phyloP scores from a whole-genome alignment of 2,797 vertebrate genomes.

The Rousettus madagascariensis region DNA sequence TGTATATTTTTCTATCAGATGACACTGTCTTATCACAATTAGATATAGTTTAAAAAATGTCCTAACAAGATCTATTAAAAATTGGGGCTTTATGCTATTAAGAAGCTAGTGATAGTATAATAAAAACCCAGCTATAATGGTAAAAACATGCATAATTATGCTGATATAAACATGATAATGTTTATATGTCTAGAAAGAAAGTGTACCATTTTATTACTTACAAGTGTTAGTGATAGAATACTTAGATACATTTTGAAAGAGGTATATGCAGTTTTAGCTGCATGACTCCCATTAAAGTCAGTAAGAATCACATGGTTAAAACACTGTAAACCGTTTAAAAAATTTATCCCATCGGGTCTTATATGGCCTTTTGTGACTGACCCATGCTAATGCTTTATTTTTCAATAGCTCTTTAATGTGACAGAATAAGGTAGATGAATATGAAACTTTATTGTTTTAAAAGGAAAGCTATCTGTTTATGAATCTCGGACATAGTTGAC shows the following conservation, averaged over 20 bases:
- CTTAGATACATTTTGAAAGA: slow-evolving; percentile 79
- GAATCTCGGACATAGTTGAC: slow-evolving; percentile 58
- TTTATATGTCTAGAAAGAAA: slow-evolving; percentile 80
- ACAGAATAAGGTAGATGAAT: slow-evolving; percentile 41
- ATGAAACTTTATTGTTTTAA: slow-evolving; percentile 32
- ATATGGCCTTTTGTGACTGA: slow-evolving; percentile 66
- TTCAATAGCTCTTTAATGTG: slow-evolving; percentile 57
- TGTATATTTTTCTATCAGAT: not conserved
- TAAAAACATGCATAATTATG: slow-evolving; percentile 78
- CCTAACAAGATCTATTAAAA: not conserved
- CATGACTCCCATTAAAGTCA: slow-evolving; percentile 81
- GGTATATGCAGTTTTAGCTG: slow-evolving; percentile 73
- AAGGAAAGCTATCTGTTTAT: slow-evolving; percentile 6
- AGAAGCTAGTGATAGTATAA: slow-evolving; percentile 77
- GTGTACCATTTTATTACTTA: slow-evolving; percentile 79
- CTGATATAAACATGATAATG: slow-evolving; percentile 79
- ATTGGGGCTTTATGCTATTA: slow-evolving; percentile 70
- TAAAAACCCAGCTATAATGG: slow-evolving; percentile 77
- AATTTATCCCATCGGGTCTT: slow-evolving; percentile 68
- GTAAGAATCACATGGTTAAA: slow-evolving; percentile 77
- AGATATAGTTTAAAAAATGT: not conserved
- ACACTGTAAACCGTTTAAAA: slow-evolving; percentile 73
- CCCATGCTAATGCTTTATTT: slow-evolving; percentile 66
- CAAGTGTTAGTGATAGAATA: slow-evolving; percentile 79
- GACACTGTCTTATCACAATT: not conserved